These are phyloP conservation scores for Coranthus polyacanthus DNA, from an alignment of 2,797 vertebrate genomes.

Conservation along the genomic window DNA sequence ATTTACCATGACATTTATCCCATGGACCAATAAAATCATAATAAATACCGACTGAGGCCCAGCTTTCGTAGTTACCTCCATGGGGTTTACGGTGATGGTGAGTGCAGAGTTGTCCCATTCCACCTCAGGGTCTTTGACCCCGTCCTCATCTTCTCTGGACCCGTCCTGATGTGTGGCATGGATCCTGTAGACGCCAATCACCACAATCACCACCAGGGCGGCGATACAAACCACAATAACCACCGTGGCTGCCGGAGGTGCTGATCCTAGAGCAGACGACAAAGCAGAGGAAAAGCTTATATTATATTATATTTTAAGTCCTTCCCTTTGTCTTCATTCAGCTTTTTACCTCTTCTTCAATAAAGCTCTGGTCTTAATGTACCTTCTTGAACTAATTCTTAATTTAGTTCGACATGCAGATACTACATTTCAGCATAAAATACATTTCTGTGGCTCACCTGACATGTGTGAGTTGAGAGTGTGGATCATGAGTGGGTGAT, in stretches of 20 bases:
- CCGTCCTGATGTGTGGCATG: constrained; percentile 87
- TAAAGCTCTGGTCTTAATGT: neutral
- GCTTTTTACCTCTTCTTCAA: too few relatives aligned
- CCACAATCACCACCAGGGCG: constrained; percentile 90
- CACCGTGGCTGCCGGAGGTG: constrained; percentile 87
- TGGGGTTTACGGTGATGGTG: constrained; percentile 96
- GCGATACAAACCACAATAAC: constrained; percentile 93
- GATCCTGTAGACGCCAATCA: constrained; percentile 92
- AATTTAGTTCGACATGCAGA: too few relatives aligned
- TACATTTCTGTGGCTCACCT: too few relatives aligned
- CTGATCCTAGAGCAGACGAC: constrained; percentile 63
- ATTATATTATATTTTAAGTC: constrained; percentile 1
- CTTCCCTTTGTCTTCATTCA: too few relatives aligned
- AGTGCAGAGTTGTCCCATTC: constrained; percentile 95
- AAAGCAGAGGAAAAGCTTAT: neutral
- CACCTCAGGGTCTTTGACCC: constrained; percentile 88
- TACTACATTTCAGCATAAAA: too few relatives aligned
- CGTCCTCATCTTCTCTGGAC: constrained; percentile 83
- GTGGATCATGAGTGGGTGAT: constrained; percentile 88
- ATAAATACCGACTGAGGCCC: too few relatives aligned
- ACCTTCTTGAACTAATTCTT: too few relatives aligned
- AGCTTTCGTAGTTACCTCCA: constrained; percentile 88
- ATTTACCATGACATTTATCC: too few relatives aligned
- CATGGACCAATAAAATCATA: too few relatives aligned
- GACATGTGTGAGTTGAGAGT: constrained; percentile 84